A percentile compares a stretch with the other conserved stretches of the same genome.
These are phyloP conservation scores for Ophthalmolycus amberensis DNA, from an alignment of 2,113 vertebrate genomes.

Conservation along the genomic window DNA sequence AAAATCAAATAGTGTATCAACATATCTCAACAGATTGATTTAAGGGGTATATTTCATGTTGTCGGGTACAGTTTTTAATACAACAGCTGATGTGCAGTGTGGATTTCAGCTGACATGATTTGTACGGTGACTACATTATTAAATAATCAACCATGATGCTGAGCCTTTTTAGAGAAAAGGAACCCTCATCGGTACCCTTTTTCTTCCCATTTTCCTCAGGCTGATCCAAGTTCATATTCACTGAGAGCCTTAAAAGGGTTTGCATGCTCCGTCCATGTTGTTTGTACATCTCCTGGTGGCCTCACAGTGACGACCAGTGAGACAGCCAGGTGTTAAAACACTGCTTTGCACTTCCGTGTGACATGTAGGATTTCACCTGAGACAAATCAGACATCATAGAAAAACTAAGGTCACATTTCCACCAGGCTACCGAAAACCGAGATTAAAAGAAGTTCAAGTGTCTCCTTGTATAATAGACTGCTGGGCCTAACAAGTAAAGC, in stretches of 20 bases:
- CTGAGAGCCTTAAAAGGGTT: constrained; percentile 57
- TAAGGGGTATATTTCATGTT: not conserved
- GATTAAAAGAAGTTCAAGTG: not conserved
- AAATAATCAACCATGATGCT: constrained; percentile 18
- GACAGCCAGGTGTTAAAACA: constrained; percentile 59
- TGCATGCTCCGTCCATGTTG: constrained; percentile 47
- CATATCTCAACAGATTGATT: constrained; percentile 19
- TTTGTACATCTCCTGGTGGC: constrained; percentile 26
- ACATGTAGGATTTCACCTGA: constrained; percentile 29
- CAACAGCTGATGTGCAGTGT: constrained; percentile 2
- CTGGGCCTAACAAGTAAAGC: not conserved
- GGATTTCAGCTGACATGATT: constrained; percentile 23
- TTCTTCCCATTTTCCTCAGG: constrained; percentile 9
- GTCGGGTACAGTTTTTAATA: not conserved
- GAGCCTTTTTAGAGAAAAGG: not conserved
- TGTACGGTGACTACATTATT: constrained; percentile 25
- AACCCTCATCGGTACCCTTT: not conserved
- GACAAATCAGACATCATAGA: not conserved
- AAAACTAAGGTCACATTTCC: not conserved
- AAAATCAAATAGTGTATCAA: not conserved
- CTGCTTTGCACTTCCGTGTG: constrained; percentile 43
- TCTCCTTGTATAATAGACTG: not conserved
- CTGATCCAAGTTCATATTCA: constrained; percentile 29
- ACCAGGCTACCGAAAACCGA: not conserved
- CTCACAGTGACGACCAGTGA: constrained; percentile 31